Evolutionary conservation across 92 coral and sea anemone species (phyloP), one percentile per base, ranked within the genome.

Genomic region (Anthopleura xanthogrammica): DNA sequence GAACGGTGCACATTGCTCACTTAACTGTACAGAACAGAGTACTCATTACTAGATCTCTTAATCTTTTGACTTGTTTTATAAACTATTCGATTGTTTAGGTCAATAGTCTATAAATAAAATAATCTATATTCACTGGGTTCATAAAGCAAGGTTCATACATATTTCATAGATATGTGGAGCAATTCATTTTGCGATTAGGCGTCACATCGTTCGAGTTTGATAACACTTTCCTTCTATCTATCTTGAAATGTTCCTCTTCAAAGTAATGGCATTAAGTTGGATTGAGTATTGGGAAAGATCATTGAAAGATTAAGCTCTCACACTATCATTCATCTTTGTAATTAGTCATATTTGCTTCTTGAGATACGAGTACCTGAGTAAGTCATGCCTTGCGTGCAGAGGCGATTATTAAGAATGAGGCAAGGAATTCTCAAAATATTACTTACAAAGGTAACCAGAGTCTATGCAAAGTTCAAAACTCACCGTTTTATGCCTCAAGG

Each of bases 211-310:
- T 68, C 74, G 74, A 68, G 74, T 29, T 68, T 24, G 7, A 46
- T 24, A 36, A 36, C 13, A 7, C 14, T 54, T 14, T 14, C 3
- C 58, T 54, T 13, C 14, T 68, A n/a, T 68, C 29, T 23, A 68
- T 68, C 74, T 68, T 36, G 17, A 68, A 36, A 12, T 68, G 74
- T 24, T 68, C 41, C 74, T 68, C 74, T 68, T 68, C 41, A 68
- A 68, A 68, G 19, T 68, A 68, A 68, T 36, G 43, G 74, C 42
- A 68, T 62, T 62, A 62, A 22, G 24, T 4, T n/a, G 24, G 74
- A 68, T 68, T 36, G 74, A 36, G 74, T 36, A 23, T 36, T 68
- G 41, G 40, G 2, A 68, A 68, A 10, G 74, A 2, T 2, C 42
- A 68, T n/a, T 36, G 74, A 68, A 68, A 68, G 74, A 62, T 62